Evolutionary conservation across 1,140 invertebrate genomes (phyloP).

Genomic region (Drosophila grimshawi): DNA sequence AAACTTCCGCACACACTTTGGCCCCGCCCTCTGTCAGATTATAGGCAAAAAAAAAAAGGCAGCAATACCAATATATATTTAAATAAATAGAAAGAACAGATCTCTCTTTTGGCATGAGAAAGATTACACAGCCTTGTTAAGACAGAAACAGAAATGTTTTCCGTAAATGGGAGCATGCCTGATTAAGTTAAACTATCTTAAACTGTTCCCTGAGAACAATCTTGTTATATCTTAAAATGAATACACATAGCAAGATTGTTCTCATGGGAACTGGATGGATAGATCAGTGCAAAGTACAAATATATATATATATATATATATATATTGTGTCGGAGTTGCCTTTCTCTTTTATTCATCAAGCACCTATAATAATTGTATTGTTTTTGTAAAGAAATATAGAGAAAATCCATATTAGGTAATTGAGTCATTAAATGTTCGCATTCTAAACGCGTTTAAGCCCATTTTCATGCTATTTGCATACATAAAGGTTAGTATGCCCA

Average conservation of each 20-base stretch:
- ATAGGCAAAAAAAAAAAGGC: slow-evolving; percentile 5
- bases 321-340: background rate
- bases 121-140: no score
- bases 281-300: background rate
- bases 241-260: no score
- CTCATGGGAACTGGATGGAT: no score
- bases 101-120: no score
- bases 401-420: background rate
- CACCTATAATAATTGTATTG: background rate
- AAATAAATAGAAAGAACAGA: no score
- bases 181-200: no score
- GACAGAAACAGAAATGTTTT: no score
- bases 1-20: slow-evolving; percentile 5
- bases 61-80: background rate
- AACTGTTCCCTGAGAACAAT: no score
- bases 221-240: no score
- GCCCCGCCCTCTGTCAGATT: background rate
- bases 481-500: background rate
- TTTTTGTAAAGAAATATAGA: background rate
- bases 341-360: background rate
- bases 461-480: slow-evolving; percentile 1
- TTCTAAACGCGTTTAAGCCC: background rate
- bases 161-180: no score
- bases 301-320: background rate
- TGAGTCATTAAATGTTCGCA: no score